Base-by-base conservation (phyloP, 53 echinoderm and acorn worm species). In the Paracentrotus lividus region DNA sequence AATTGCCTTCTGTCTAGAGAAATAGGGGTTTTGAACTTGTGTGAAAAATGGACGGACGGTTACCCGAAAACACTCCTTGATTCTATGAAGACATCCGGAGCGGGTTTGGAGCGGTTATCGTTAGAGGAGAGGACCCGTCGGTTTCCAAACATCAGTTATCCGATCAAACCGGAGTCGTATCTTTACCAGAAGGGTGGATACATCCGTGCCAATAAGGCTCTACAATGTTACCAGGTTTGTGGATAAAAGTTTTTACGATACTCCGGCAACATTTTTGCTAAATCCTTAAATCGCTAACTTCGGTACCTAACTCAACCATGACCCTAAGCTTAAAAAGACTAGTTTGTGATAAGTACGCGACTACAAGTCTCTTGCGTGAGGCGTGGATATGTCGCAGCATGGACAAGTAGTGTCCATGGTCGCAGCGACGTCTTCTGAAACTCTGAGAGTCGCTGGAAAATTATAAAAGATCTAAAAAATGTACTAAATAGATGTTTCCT, bases 161-260 rank as follows among this genome's bases (percentile, higher is more conserved):
- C 65, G 38, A 42, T 67, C 24, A 44, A 90, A 65, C 29, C 42
- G 3, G 90, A 65, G 16, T 65, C 43, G 49, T 90, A 65, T 61
- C 32, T 90, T 1, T 90, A 90, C 45, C 18, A 66, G 90, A 45
- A 51, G n/a, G 90, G 61, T 1, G 90, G 90, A 36, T 90, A 65
- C 27, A 45, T 90, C 9, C 42, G 64, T 43, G 90, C 90, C 1
- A 44, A 90, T 67, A 90, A 90, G 42, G 90, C 90, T n/a, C 90
- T 90, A 0, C 33, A 64, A 29, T 64, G 64, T 12, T 64, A 18
- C 64, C 64, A 64, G 64, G 64, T 64, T n/a, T 7, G 61, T 61
- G 26, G 61, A 61, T 61, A 29, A 1, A 13, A 54, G 9, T 18
- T 18, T 54, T 54, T 15, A 3, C 13, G 16, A 15, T n/a, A n/a